Evolutionary conservation across 2,888 invertebrate species (phyloP).

Genomic region (Caenorhabditis afra): DNA sequence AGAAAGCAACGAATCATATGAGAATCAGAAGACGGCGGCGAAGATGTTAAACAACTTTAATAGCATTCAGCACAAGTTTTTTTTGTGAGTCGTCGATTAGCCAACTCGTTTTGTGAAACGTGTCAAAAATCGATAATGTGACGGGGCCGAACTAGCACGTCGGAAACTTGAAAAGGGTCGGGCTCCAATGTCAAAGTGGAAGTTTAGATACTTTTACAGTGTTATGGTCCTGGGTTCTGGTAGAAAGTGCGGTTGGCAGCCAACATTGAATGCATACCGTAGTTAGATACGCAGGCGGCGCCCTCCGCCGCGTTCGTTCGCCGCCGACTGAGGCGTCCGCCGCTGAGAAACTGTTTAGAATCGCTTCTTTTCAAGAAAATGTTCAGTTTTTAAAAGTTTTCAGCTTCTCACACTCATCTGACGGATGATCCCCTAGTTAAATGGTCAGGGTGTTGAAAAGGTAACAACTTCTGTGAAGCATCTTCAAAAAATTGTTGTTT

Average conservation of each 20-base stretch:
- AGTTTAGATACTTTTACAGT: constrained; percentile 3
- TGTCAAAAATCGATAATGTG: constrained; percentile 28
- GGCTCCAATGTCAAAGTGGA: background rate
- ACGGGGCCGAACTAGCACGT: background rate
- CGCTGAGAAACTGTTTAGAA: constrained; percentile 8
- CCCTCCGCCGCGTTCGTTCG: constrained; percentile 24
- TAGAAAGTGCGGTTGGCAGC: constrained; percentile 55
- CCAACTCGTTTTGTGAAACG: constrained; percentile 22
- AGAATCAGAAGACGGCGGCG: constrained; percentile 2
- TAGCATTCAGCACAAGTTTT: constrained; percentile 35
- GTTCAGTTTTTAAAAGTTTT: background rate
- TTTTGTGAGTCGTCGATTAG: constrained; percentile 17
- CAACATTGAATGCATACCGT: constrained; percentile 55
- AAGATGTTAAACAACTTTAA: constrained; percentile 22
- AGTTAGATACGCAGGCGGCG: constrained; percentile 63
- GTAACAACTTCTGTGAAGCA: background rate
- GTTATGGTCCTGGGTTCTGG: constrained; percentile 13
- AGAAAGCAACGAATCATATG: constrained; percentile 21
- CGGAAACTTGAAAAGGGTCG: background rate
- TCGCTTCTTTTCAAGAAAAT: too few species aligned
- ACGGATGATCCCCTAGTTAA: constrained; percentile 44
- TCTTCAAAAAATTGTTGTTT: too few species aligned
- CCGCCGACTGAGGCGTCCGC: constrained; percentile 23
- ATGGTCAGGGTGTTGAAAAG: constrained; percentile 55
- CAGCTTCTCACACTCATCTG: constrained; percentile 14